Conservation (phyloP, 2,797 vertebrate species). For the Lithobates sylvaticus region DNA sequence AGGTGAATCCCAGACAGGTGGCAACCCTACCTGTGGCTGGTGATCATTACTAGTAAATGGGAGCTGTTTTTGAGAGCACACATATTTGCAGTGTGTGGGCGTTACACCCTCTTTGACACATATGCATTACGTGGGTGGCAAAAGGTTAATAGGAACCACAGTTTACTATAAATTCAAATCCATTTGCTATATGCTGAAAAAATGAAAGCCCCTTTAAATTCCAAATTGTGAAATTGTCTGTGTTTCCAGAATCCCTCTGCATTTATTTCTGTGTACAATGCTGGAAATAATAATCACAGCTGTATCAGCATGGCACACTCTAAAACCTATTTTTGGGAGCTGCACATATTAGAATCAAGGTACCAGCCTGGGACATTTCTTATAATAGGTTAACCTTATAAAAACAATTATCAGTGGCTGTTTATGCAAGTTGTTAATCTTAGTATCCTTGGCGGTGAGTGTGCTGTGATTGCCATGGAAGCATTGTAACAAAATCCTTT, state of each 20-base stretch:
- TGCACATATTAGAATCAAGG: constrained; percentile 22
- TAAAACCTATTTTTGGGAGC: constrained; percentile 1
- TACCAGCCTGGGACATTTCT: constrained; percentile 7
- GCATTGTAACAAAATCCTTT: constrained; percentile 20
- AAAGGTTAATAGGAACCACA: too few relatives aligned
- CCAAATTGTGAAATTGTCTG: background rate
- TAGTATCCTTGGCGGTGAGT: background rate
- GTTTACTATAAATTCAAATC: too few relatives aligned
- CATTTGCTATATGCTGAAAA: too few relatives aligned
- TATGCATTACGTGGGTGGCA: too few relatives aligned
- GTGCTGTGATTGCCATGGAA: constrained; percentile 24
- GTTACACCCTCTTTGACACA: too few relatives aligned
- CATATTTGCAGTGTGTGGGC: too few relatives aligned
- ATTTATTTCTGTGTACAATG: background rate
- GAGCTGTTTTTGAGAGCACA: too few relatives aligned
- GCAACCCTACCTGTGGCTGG: too few relatives aligned
- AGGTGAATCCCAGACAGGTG: too few relatives aligned
- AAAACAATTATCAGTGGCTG: constrained; percentile 39
- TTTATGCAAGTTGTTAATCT: constrained; percentile 15
- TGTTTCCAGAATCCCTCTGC: too few relatives aligned
- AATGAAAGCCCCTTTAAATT: too few relatives aligned
- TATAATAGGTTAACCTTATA: constrained; percentile 16
- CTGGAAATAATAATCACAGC: constrained; percentile 8
- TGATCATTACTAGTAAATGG: too few relatives aligned
- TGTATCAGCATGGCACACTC: constrained; percentile 14